Base-by-base conservation (phyloP, 2,797 vertebrate genomes). In the Sebastes minor region DNA sequence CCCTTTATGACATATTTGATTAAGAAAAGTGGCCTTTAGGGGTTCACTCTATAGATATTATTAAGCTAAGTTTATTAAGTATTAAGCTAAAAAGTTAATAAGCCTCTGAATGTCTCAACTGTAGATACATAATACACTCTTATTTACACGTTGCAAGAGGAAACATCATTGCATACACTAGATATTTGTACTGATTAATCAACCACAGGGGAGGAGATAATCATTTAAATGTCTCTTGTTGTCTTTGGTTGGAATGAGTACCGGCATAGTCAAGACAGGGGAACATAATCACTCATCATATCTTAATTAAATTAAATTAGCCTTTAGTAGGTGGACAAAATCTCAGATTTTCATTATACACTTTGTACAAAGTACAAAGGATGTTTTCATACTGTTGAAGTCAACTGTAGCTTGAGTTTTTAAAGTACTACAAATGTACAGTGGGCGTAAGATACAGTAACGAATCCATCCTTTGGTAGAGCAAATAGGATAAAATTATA, bases 161-260 rank as follows among this genome's bases (percentile, higher is more conserved):
- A 74, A 60, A 76, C 2, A 6, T 38, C 42, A 33, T 27, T 56
- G 3, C 27, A 38, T 30, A 46, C 0, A 18, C 12, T 9, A 33
- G 11, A 7, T 11, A 32, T 57, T 53, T 27, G 60, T 30, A 62
- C 71, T 69, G 35, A 64, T 23, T 28, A 59, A 68, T 52, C n/a
- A 73, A 66, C 20, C 9, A 13, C 9, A 27, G 22, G 8, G 18
- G 30, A 55, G 6, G 11, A 52, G 4, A 59, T 61, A 72, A 65
- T 74, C 2, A 69, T 53, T 55, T 14, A 27, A 25, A 55, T 25
- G 5, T 30, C 0, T 55, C 46, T 49, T 49, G 46, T 49, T 49
- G 16, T 59, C 52, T 74, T 83, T 80, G 59, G 49, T 64, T 74
- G 4, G 42, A 64, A 72, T 28, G 2, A 46, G 53, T 11, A n/a